Conservation (phyloP, 1,140 invertebrate species). For the Mercenaria mercenaria region DNA sequence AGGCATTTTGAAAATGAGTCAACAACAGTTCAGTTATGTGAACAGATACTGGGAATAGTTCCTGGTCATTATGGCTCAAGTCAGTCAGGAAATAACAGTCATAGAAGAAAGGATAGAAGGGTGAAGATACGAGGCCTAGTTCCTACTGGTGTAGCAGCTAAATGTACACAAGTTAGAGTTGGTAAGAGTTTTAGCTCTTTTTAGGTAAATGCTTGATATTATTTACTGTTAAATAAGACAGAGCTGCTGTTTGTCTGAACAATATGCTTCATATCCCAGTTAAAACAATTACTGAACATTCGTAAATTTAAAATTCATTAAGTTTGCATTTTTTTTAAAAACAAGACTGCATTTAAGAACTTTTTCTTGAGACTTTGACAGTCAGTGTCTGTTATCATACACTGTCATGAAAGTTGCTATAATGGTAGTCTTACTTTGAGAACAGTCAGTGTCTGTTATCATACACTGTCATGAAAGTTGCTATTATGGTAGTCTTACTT, state of each 20-base stretch:
- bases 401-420: no score
- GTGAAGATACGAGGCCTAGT: slow-evolving; percentile 51
- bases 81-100: slow-evolving; percentile 12
- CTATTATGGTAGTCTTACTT: no score
- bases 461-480: no score
- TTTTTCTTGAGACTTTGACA: no score
- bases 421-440: no score
- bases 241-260: no score
- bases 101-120: slow-evolving; percentile 43
- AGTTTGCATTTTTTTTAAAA: not conserved
- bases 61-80: slow-evolving; percentile 54
- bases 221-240: no score
- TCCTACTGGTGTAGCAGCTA: slow-evolving; percentile 48
- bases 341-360: no score
- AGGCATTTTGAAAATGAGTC: not conserved
- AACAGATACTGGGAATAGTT: slow-evolving; percentile 49
- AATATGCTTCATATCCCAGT: no score
- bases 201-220: not conserved
- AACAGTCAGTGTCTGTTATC: no score
- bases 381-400: no score
- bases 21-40: slow-evolving; percentile 57
- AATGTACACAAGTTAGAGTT: slow-evolving; percentile 47
- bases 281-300: not conserved
- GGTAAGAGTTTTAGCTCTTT: slow-evolving; percentile 33
- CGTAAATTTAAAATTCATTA: not conserved